Conservation (phyloP, 1,140 invertebrate species). For the Eubasilissa regina region DNA sequence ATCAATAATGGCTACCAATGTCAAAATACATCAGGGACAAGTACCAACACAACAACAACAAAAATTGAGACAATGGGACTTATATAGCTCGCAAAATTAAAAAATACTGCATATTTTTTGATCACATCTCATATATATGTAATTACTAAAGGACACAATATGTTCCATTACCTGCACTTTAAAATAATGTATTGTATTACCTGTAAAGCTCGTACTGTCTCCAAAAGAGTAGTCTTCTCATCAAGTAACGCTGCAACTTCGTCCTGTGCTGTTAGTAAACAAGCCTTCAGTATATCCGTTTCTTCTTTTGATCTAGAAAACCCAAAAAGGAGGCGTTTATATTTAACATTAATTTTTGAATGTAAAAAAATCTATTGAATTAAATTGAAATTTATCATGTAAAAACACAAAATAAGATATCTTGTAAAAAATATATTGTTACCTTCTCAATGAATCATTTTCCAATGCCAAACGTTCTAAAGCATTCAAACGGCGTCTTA, state of each 20-base stretch:
- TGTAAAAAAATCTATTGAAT: too few relatives aligned
- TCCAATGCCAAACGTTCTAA: constrained; percentile 56
- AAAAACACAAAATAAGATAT: too few relatives aligned
- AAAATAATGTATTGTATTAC: constrained; percentile 62
- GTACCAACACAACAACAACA: too few relatives aligned
- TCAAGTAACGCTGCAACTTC: constrained; percentile 79
- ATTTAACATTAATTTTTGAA: too few relatives aligned
- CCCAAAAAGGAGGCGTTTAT: background rate
- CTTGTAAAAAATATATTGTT: background rate
- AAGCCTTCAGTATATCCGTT: constrained; percentile 74
- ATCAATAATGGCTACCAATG: too few relatives aligned
- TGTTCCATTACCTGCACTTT: too few relatives aligned
- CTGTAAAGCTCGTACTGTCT: constrained; percentile 78
- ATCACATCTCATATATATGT: too few relatives aligned
- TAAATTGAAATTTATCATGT: too few relatives aligned
- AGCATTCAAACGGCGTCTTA: constrained; percentile 53
- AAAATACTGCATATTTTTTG: too few relatives aligned
- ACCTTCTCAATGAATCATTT: constrained; percentile 58
- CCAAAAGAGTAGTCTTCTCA: constrained; percentile 82
- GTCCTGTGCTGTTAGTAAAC: constrained; percentile 78
- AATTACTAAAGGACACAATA: background rate
- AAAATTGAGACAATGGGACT: too few relatives aligned
- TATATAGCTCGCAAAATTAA: too few relatives aligned
- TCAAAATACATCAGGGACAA: too few relatives aligned
- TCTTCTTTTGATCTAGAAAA: constrained; percentile 76